Evolutionary conservation across 1,140 invertebrate genomes (phyloP), one percentile per base, ranked within the genome.

Genomic region (Choristoneura fumiferana): DNA sequence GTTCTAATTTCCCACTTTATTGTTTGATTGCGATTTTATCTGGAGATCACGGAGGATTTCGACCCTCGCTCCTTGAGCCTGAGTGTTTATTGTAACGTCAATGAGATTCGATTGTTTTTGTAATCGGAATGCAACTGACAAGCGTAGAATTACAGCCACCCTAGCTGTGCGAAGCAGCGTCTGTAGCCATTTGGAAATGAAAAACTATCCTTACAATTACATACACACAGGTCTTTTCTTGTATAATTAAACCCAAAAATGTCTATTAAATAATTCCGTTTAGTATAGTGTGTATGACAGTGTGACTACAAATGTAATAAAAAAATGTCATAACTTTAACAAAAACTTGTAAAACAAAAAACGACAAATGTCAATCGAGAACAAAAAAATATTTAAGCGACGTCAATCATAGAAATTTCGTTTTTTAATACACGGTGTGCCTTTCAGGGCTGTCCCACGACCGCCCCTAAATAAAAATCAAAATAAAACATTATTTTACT

Each of bases 391-490:
- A 71, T 76, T 60, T 63, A 65, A 80, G 81, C 78, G 73, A 86
- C 76, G 81, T 82, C 81, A 83, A 86, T 84, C 81, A 85, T 85
- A 81, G 75, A 67, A 82, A 73, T 71, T 78, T 76, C 74, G 71
- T 62, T 57, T 76, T 79, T 80, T 87, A 87, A 84, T 86, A 65
- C 65, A 79, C 69, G 80, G 84, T 87, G 77, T 87, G 61, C 75
- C 69, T 87, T 74, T 71, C 83, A 84, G 82, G 84, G 83, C 61
- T 78, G 81, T 88, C 85, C 79, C 81, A 84, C 78, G 76, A 78
- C 78, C 83, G 85, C 83, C 85, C 85, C 80, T 80, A 84, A 86
- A 86, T 84, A 82, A 88, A 84, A 83, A 78, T 69, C 53, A 75
- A 79, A 87, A 79, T 82, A 81, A 73, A 77, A 83, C 76, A 84